phyloP scores from a whole-genome alignment of 2,113 vertebrate genomes.

The Scytalopus superciliaris region DNA sequence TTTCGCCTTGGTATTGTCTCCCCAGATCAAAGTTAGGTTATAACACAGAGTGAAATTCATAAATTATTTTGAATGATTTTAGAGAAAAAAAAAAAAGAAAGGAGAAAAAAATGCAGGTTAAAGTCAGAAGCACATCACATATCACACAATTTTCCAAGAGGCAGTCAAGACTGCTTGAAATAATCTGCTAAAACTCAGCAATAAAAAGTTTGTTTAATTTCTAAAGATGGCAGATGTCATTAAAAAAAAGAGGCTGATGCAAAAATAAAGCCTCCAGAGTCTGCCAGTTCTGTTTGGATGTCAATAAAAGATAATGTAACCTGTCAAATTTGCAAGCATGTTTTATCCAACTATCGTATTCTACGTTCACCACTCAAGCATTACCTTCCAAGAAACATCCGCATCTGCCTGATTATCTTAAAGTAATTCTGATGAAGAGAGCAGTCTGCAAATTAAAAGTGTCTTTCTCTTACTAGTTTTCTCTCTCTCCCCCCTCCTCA shows the following conservation, averaged over 20 bases:
- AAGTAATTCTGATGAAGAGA: conserved; percentile 67
- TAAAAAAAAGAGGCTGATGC: conserved; percentile 26
- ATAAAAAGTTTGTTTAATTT: conserved; percentile 66
- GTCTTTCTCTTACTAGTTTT: conserved; percentile 16
- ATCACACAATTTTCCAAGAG: conserved; percentile 16
- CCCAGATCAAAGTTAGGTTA: conserved; percentile 51
- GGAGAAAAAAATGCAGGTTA: neutral
- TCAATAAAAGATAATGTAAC: conserved; percentile 69
- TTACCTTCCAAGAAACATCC: conserved; percentile 62
- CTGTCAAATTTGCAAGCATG: conserved; percentile 63
- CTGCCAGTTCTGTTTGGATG: conserved; percentile 50
- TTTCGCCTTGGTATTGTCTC: conserved; percentile 29
- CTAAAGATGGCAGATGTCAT: conserved; percentile 56
- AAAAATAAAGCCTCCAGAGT: conserved; percentile 58
- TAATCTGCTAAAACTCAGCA: conserved; percentile 42
- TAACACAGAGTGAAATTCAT: conserved; percentile 44
- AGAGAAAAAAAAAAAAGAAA: neutral
- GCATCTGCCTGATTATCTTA: conserved; percentile 63
- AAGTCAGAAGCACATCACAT: conserved; percentile 22
- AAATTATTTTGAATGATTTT: conserved; percentile 53
- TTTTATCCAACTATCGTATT: conserved; percentile 49
- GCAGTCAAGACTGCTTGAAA: conserved; percentile 21
- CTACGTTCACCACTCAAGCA: conserved; percentile 59
- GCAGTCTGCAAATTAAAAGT: conserved; percentile 59
- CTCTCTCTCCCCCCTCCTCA: neutral